Evolutionary conservation across 2,113 vertebrate genomes (phyloP).

Genomic region (Fregetta grallaria): DNA sequence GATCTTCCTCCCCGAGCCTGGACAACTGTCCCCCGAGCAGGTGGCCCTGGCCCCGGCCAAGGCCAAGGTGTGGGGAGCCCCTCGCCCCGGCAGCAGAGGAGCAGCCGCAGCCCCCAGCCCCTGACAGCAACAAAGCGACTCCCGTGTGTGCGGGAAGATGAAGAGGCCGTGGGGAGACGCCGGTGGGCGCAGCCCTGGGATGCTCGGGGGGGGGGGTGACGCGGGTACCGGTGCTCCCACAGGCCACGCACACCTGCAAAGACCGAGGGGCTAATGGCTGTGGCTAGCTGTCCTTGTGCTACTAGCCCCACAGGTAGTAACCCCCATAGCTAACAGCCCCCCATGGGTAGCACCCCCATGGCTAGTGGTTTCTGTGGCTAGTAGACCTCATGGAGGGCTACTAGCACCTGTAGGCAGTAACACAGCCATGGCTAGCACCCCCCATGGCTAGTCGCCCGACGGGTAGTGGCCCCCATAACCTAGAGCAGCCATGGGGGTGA

Average conservation of each 20-base stretch:
- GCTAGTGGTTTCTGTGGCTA: background rate
- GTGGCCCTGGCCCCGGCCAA: background rate
- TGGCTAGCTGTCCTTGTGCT: background rate
- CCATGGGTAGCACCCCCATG: background rate
- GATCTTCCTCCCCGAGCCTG: background rate
- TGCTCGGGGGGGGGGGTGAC: background rate
- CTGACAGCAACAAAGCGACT: background rate
- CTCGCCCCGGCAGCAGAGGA: background rate
- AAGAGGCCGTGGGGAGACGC: background rate
- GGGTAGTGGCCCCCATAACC: background rate
- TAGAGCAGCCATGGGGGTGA: too few relatives aligned
- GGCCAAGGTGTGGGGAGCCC: background rate
- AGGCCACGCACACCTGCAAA: background rate
- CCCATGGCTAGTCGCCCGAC: background rate
- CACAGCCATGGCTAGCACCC: background rate
- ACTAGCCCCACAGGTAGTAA: background rate
- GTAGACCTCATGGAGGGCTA: background rate
- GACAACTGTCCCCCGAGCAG: background rate
- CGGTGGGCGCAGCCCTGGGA: background rate
- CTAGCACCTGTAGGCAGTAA: fast-evolving
- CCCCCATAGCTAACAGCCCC: background rate
- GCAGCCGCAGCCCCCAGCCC: background rate
- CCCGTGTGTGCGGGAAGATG: background rate
- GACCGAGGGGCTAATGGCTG: fast-evolving
- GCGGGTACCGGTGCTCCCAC: fast-evolving